Base-by-base conservation (phyloP, 2,113 vertebrate species). In the Hylia prasina region DNA sequence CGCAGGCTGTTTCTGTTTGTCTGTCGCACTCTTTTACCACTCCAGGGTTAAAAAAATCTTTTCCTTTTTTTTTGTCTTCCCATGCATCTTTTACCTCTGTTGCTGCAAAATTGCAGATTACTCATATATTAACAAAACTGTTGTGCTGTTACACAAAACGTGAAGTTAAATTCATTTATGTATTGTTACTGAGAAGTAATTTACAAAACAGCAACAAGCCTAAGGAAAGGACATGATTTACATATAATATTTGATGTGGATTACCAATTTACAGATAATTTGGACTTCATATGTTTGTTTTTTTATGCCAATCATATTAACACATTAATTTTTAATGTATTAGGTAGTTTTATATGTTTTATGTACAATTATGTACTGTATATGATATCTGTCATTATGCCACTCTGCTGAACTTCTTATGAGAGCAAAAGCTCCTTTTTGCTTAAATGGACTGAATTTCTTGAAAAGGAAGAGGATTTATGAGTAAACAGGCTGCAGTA, bases 241-340 rank as follows among this genome's bases (percentile, higher is more conserved):
- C 44, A 79, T 42, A 16, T 30, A 63, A 21, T 35, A 76, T 51
- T 88, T 44, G 44, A 64, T 64, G 12, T 18, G 82, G 60, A 40
- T 80, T 56, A 35, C 8, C 22, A 66, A 75, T 92, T 56, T 82
- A 71, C 24, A 79, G 39, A 47, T 68, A 92, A 76, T 76, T 71
- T 82, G 10, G 37, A 44, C 39, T 68, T 18, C 27, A 30, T 28
- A 40, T 37, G 4, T 42, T 79, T n/a, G 15, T 33, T 7, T 39
- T 93, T 79, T 82, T 68, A 23, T 75, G 17, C 83, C 68, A 69
- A 79, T 48, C 22, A 60, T 28, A 79, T 76, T 61, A 77, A 87
- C 11, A 77, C 5, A 47, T 28, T 37, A 60, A 30, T 64, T 68
- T 61, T 77, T 58, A 84, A 39, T 58, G 42, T 20, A 58, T 68